These are phyloP conservation scores for Mylabris sibirica DNA, from an alignment of 2,888 invertebrate species.

Conservation along the genomic window DNA sequence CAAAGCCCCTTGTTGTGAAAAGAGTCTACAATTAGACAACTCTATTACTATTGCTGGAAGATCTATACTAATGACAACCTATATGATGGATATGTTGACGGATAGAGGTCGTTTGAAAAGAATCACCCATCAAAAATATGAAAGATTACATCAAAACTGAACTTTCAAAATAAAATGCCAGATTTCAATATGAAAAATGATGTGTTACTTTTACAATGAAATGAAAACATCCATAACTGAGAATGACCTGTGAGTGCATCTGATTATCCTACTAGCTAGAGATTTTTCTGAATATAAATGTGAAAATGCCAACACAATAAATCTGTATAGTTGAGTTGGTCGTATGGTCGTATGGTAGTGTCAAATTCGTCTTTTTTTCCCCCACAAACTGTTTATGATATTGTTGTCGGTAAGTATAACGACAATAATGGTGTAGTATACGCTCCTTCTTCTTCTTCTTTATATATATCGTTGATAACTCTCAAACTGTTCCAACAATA, in stretches of 20 bases:
- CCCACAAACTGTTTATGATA: slow-evolving; percentile 27
- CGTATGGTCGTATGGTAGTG: slow-evolving; percentile 13
- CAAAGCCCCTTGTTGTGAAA: too few species aligned
- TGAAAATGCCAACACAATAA: slow-evolving; percentile 24
- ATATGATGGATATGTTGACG: not conserved
- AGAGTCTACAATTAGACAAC: too few species aligned
- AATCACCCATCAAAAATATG: not conserved
- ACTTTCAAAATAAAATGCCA: not conserved
- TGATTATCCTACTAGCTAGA: slow-evolving; percentile 23
- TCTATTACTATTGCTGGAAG: too few species aligned
- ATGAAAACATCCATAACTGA: slow-evolving; percentile 23
- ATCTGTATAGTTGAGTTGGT: slow-evolving; percentile 13
- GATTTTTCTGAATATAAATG: slow-evolving; percentile 28
- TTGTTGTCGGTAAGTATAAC: slow-evolving; percentile 1
- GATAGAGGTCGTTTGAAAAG: not conserved
- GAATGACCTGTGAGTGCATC: slow-evolving; percentile 23
- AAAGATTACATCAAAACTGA: not conserved
- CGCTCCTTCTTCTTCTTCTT: slow-evolving; percentile 16
- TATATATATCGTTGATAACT: slow-evolving; percentile 12
- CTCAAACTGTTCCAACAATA: not conserved
- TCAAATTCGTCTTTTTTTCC: slow-evolving; percentile 18
- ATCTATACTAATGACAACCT: too few species aligned
- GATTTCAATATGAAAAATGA: slow-evolving; percentile 17
- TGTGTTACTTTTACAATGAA: not conserved
- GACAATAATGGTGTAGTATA: not conserved